phyloP scores from a whole-genome alignment of 2,797 vertebrate genomes.

The Yasuhikotakia modesta region DNA sequence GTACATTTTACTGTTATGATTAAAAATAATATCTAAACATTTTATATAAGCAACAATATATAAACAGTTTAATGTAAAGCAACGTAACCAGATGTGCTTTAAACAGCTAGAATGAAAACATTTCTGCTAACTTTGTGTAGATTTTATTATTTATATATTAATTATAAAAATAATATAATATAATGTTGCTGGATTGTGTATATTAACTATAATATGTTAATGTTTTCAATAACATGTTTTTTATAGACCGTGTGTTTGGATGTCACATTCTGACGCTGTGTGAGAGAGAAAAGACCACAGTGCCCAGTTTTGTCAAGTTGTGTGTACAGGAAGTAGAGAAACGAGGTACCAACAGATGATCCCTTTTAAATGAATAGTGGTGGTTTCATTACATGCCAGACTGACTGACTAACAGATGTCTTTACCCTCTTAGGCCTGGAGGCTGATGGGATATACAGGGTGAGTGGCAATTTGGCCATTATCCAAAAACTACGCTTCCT shows the following conservation, averaged over 20 bases:
- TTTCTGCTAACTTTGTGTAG: neutral
- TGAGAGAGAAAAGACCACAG: slow-evolving; percentile 84
- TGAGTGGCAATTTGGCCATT: slow-evolving; percentile 87
- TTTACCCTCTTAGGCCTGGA: slow-evolving; percentile 78
- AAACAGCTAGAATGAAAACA: neutral
- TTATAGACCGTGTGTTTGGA: slow-evolving; percentile 90
- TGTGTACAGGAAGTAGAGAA: slow-evolving; percentile 88
- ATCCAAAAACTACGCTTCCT: slow-evolving; percentile 90
- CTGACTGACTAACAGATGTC: slow-evolving; percentile 18
- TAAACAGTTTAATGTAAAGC: neutral
- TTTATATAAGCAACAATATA: neutral
- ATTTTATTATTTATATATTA: neutral
- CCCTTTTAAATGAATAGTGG: neutral
- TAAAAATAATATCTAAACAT: neutral
- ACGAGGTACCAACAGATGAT: slow-evolving; percentile 77
- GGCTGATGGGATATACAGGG: slow-evolving; percentile 88
- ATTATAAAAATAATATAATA: too few relatives aligned
- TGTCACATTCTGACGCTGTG: slow-evolving; percentile 86
- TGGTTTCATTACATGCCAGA: slow-evolving; percentile 2
- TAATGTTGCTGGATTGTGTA: too few relatives aligned
- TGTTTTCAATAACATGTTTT: slow-evolving; percentile 43
- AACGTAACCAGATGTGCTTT: neutral
- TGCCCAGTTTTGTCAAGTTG: slow-evolving; percentile 84
- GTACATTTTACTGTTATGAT: neutral
- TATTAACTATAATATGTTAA: too few relatives aligned